Evolutionary conservation across 2,113 vertebrate genomes (phyloP), one percentile per base, ranked within the genome.

Genomic region (Lagopus leucura): DNA sequence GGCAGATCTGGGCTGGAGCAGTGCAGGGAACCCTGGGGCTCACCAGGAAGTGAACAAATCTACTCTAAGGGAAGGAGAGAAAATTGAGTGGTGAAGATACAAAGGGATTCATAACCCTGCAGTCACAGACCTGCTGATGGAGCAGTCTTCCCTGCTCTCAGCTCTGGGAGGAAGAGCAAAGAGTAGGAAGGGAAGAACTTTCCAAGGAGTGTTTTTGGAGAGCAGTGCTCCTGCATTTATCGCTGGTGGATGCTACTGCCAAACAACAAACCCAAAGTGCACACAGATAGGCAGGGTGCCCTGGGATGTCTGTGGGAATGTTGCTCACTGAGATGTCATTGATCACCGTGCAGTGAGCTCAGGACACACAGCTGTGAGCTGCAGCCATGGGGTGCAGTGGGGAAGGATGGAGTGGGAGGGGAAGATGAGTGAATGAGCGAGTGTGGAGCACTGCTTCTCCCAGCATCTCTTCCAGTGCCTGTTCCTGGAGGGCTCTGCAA

Each of bases 261-360:
- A 80, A 93, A 86, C 79, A 92, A 78, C 67, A 75, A 91, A 61
- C 25, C 34, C 61, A 47, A 67, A 82, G 72, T 43, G 43, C 61
- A 66, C 7, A 28, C 52, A 88, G 86, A 94, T 34, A 83, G 92
- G 88, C 61, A 91, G 91, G 61, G 88, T 86, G 57, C 45, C 60
- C 76, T 74, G 60, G 61, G 89, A 67, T 32, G 14, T 2, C 82
- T 24, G 11, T 0, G 5, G 64, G 30, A 74, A 86, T 27, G 65
- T 40, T 45, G 58, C 82, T 92, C 42, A 60, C 67, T 40, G 21
- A 21, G 4, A 66, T 13, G 70, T 79, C 72, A 25, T 55, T 0
- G 1, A 48, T 43, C 61, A 8, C 2, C 6, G 17, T 48, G 66
- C 27, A 72, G 52, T 61, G 80, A 78, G 67, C 43, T 73, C 30